Conservation (phyloP, 2,797 vertebrate genomes). For the Pangasius larnaudii region DNA sequence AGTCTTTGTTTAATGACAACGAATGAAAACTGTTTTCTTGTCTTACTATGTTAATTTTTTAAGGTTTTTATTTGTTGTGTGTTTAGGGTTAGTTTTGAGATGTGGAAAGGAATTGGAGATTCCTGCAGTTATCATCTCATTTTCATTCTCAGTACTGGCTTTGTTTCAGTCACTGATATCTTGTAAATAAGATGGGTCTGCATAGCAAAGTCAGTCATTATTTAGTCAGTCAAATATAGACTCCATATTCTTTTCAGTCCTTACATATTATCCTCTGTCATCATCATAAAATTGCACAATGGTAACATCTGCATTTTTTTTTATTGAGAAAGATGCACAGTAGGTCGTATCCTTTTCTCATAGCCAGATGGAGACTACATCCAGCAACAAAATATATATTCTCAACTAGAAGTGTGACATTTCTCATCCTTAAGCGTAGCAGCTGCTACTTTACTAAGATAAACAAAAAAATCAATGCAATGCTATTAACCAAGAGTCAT, state of each 20-base stretch:
- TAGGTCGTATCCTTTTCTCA: neutral
- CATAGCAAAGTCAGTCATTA: neutral
- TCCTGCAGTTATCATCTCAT: neutral
- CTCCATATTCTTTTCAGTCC: neutral
- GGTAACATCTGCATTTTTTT: neutral
- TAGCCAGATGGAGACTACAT: neutral
- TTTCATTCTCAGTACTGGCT: neutral
- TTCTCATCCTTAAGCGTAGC: neutral
- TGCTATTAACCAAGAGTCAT: conserved; percentile 6
- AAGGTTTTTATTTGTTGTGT: neutral
- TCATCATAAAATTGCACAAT: neutral
- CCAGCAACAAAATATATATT: neutral
- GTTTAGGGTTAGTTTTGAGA: neutral
- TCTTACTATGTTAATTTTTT: neutral
- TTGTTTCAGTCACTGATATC: neutral
- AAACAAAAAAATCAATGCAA: neutral
- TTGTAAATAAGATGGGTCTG: neutral
- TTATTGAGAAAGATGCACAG: neutral
- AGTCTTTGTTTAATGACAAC: neutral
- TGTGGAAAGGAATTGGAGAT: neutral
- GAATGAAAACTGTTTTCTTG: neutral
- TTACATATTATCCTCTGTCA: neutral
- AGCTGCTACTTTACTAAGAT: neutral
- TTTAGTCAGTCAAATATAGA: neutral
- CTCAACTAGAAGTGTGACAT: neutral